phyloP scores from a whole-genome alignment of 2,797 vertebrate species.

The Coilia nasus region DNA sequence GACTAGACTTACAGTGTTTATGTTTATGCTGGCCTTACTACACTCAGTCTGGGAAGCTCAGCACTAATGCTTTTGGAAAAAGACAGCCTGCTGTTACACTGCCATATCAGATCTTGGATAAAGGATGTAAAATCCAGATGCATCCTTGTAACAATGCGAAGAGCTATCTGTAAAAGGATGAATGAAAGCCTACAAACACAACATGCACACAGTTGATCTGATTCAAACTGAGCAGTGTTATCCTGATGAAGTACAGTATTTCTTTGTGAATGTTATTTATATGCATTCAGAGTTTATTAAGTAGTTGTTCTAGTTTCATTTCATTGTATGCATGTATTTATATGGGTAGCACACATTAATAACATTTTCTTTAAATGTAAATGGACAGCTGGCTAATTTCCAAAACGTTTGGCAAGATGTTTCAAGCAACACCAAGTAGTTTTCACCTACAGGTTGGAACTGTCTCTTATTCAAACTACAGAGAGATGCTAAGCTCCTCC shows the following conservation, averaged over 20 bases:
- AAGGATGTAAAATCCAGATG: neutral
- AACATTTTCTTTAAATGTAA: too few species aligned
- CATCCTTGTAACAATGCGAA: neutral
- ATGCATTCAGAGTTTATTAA: neutral
- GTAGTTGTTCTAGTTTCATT: neutral
- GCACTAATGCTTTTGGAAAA: neutral
- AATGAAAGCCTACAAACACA: neutral
- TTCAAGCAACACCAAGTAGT: too few species aligned
- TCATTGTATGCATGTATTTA: too few species aligned
- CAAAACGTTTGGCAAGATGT: too few species aligned
- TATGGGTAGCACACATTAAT: too few species aligned
- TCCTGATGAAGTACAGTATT: neutral
- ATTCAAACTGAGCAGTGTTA: neutral
- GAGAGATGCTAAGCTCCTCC: too few species aligned
- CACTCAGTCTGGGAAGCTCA: neutral
- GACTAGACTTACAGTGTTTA: neutral
- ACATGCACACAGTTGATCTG: neutral
- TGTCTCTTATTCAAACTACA: too few species aligned
- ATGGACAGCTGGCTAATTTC: too few species aligned
- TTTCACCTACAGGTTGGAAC: too few species aligned
- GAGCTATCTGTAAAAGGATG: neutral
- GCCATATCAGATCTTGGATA: neutral
- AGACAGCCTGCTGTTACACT: neutral
- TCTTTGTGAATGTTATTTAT: neutral
- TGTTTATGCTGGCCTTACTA: neutral